phyloP scores from a whole-genome alignment of 2,888 invertebrate species.

The Alviniconcha strummeri region DNA sequence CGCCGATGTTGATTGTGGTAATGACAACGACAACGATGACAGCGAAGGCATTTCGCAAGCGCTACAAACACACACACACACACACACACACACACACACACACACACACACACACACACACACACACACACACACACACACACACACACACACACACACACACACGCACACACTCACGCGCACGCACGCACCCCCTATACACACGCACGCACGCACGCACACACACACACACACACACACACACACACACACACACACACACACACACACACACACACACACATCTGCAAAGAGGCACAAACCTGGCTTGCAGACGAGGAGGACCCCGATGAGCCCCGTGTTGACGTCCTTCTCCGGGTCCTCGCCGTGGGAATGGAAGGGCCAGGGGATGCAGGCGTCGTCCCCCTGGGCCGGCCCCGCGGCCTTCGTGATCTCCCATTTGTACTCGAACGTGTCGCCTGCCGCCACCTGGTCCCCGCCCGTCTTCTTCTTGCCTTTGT shows the following conservation, averaged over 20 bases:
- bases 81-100: too few relatives aligned
- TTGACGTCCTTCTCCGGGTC: constrained; percentile 50
- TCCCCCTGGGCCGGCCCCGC: constrained; percentile 52
- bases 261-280: background rate
- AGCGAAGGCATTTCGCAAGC: too few relatives aligned
- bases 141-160: too few relatives aligned
- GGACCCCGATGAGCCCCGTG: constrained; percentile 53
- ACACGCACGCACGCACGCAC: background rate
- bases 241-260: background rate
- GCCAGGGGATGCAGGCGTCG: constrained; percentile 53
- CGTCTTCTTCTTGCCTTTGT: constrained; percentile 50
- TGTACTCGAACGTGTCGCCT: constrained; percentile 45
- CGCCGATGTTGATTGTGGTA: too few relatives aligned
- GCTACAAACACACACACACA: too few relatives aligned
- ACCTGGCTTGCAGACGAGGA: constrained; percentile 55
- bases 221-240: background rate
- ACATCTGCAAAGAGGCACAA: background rate
- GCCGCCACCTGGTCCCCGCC: constrained; percentile 53
- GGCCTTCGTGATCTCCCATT: constrained; percentile 51
- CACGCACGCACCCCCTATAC: too few relatives aligned
- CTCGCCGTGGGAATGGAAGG: constrained; percentile 56
- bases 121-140: too few relatives aligned
- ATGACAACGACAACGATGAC: too few relatives aligned
- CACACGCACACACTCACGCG: too few relatives aligned
- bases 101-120: too few relatives aligned